Evolutionary conservation across 2,113 vertebrate genomes (phyloP), one percentile per base, ranked within the genome.

Genomic region (Smithornis capensis): DNA sequence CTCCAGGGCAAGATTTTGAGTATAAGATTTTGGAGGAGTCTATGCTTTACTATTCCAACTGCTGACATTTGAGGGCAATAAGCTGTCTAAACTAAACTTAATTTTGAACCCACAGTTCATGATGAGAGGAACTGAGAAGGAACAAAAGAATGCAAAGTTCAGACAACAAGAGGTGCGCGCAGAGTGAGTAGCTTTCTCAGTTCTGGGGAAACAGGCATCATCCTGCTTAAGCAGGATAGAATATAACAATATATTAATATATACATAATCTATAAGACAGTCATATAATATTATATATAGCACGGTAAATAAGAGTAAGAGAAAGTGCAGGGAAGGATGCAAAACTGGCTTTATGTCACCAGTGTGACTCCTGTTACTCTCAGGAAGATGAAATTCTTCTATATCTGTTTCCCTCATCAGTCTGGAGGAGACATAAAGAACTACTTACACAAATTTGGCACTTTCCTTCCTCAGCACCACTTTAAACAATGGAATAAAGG

Each of bases 401-500:
- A 0, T 52, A 28, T 71, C 24, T 90, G 7, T 86, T 84, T 76
- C 37, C 79, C 50, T 40, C 57, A 69, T 45, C 74, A 85, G 38
- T 49, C 40, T 81, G 47, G 19, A 56, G 38, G 45, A 65, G 55
- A 19, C 13, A 14, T 17, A 38, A 33, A 83, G 38, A 70, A 12
- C 14, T 44, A 47, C 37, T 79, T 79, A 25, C 6, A 22, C 15
- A 57, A 10, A 82, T 79, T 44, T 50, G 40, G 25, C 25, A 29
- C 9, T 71, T 94, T 71, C 40, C 65, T 94, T 95, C 62, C 74
- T 44, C 42, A 76, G 37, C 65, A 62, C 9, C 16, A 31, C 44
- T 89, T 71, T 19, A 92, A 95, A 95, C 87, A 92, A 84, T 50
- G 31, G 18, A 45, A 78, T 5, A 27, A 64, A 84, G 63, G 47